Percentiles rank a stretch among this genome's conserved stretches.
Evolutionary conservation across 2,888 invertebrate genomes (phyloP).

Genomic region (Cheilosia variabilis): DNA sequence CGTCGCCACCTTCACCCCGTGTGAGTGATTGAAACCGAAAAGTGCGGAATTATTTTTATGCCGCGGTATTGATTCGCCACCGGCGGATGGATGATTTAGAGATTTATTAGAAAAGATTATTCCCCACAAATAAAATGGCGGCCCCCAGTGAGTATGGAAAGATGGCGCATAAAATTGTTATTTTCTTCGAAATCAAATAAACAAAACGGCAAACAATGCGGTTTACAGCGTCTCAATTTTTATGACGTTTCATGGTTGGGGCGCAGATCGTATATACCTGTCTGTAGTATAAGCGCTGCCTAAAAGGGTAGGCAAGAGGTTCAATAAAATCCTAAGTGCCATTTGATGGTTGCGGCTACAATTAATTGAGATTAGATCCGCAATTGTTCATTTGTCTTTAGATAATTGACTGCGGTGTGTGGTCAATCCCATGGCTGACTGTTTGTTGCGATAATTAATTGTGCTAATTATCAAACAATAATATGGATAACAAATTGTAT

Average conservation of each 20-base stretch:
- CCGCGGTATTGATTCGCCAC: conserved; percentile 23
- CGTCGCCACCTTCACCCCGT: conserved; percentile 11
- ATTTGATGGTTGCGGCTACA: conserved; percentile 49
- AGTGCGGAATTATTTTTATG: conserved; percentile 52
- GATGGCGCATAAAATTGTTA: conserved; percentile 43
- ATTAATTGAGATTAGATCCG: conserved; percentile 49
- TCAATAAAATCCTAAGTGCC: conserved; percentile 48
- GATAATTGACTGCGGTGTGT: conserved; percentile 41
- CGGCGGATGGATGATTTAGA: conserved; percentile 28
- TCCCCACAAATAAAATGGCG: neutral
- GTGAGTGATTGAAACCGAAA: conserved; percentile 31
- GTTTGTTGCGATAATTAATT: conserved; percentile 44
- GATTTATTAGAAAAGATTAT: conserved; percentile 58
- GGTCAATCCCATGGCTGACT: conserved; percentile 5
- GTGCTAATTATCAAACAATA: conserved; percentile 26
- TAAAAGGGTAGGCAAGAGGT: neutral
- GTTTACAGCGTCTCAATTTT: conserved; percentile 23
- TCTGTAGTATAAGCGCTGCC: neutral
- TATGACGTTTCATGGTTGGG: conserved; percentile 36
- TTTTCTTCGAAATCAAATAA: conserved; percentile 36
- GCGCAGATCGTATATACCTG: conserved; percentile 1
- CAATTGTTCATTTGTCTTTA: conserved; percentile 43
- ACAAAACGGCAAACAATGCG: conserved; percentile 44
- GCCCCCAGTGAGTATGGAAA: conserved; percentile 26
- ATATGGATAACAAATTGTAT: neutral